Evolutionary conservation across 2,888 invertebrate species (phyloP).

Genomic region (Ellobium chinense): DNA sequence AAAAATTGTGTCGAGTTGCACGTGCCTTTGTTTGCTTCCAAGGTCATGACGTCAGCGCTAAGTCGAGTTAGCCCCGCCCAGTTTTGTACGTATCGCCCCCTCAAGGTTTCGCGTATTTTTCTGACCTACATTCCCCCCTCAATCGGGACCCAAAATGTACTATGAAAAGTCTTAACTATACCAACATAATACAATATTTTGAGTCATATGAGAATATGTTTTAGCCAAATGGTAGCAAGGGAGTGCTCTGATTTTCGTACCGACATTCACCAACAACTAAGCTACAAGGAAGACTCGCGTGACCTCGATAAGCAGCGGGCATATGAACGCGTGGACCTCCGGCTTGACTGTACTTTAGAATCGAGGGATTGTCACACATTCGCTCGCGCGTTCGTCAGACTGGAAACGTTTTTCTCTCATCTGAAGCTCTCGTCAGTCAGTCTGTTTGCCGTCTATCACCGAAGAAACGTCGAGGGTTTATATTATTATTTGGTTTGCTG

Average conservation of each 20-base stretch:
- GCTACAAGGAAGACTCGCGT: not conserved
- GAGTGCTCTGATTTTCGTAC: too few relatives aligned
- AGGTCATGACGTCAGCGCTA: conserved; percentile 52
- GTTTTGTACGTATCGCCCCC: conserved; percentile 25
- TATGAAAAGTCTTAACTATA: too few relatives aligned
- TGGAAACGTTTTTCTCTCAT: not conserved
- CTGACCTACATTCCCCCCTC: conserved; percentile 46
- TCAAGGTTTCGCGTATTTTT: conserved; percentile 14
- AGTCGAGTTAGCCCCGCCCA: conserved; percentile 48
- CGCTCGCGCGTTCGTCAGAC: not conserved
- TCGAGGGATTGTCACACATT: not conserved
- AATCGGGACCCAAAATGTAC: not conserved
- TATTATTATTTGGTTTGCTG: too few relatives aligned
- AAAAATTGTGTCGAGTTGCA: conserved; percentile 28
- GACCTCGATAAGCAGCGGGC: not conserved
- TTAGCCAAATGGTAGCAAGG: too few relatives aligned
- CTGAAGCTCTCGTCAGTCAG: not conserved
- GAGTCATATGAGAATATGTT: too few relatives aligned
- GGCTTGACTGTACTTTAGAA: not conserved
- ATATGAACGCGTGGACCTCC: not conserved
- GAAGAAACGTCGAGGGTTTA: not conserved
- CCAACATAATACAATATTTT: too few relatives aligned
- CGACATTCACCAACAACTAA: not conserved
- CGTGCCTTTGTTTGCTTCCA: conserved; percentile 53
- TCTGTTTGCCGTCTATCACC: not conserved